Evolutionary conservation across 2,797 vertebrate genomes (phyloP).

Genomic region (Poecile montanus): DNA sequence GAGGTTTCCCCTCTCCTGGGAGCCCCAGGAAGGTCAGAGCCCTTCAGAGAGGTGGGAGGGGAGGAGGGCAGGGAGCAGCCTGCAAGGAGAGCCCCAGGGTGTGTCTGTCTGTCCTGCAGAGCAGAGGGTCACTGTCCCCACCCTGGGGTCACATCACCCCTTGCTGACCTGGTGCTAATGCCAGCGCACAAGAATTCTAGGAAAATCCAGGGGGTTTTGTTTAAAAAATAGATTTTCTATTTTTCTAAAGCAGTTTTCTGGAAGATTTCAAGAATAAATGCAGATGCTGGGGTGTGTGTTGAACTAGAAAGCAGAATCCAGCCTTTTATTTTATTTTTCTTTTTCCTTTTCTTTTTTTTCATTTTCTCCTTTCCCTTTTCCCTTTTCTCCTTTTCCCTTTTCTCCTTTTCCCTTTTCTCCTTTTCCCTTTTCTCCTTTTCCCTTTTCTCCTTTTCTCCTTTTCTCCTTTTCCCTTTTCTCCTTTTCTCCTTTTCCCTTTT

Average conservation of each 20-base stretch:
- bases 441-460: no score
- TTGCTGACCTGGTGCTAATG: accelerated
- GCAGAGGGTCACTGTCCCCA: not conserved
- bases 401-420: accelerated
- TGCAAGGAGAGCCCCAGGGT: not conserved
- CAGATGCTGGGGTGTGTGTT: not conserved
- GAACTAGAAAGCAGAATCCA: not conserved
- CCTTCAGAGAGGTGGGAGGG: no score
- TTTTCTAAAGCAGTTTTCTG: not conserved
- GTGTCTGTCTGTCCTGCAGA: not conserved
- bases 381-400: not conserved
- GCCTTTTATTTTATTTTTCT: not conserved
- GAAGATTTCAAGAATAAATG: not conserved
- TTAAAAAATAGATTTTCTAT: not conserved
- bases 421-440: no score
- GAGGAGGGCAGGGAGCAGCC: not conserved
- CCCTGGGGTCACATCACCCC: not conserved
- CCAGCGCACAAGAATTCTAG: not conserved
- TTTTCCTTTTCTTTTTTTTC: not conserved
- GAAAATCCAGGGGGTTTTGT: not conserved
- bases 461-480: not conserved
- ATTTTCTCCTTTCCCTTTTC: no score
- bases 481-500: accelerated
- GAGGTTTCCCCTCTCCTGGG: not conserved
- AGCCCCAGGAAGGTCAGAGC: not conserved